Conservation (phyloP, 2,797 vertebrate species). For the Xiphorhynchus erythropygius region DNA sequence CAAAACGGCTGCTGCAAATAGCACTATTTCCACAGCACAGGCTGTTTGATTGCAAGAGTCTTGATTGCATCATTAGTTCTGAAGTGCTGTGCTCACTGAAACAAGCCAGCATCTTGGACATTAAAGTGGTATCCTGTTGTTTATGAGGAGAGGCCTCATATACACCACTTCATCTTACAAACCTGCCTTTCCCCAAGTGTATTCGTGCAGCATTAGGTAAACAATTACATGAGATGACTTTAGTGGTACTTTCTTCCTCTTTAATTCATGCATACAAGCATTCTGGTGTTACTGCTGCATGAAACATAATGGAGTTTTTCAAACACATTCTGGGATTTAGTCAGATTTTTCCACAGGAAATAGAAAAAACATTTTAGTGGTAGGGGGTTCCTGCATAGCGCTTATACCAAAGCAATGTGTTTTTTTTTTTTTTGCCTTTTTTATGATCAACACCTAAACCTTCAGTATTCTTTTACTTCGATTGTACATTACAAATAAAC, state of each 20-base stretch:
- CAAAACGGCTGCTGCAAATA: conserved; percentile 79
- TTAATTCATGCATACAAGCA: conserved; percentile 74
- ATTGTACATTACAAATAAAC: conserved; percentile 25
- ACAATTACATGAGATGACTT: conserved; percentile 82
- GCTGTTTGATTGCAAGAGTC: conserved; percentile 87
- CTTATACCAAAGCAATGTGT: conserved; percentile 20
- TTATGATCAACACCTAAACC: conserved; percentile 34
- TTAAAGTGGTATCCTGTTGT: conserved; percentile 87
- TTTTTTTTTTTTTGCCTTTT: background rate
- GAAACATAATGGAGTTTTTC: conserved; percentile 74
- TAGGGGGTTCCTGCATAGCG: conserved; percentile 38
- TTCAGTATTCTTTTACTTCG: background rate
- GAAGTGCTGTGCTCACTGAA: conserved; percentile 88
- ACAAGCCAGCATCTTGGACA: conserved; percentile 87
- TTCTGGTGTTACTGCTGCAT: conserved; percentile 74
- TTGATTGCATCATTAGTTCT: conserved; percentile 90
- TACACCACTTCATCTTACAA: conserved; percentile 84
- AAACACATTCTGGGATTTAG: conserved; percentile 64
- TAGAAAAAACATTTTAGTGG: conserved; percentile 53
- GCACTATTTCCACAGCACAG: conserved; percentile 80
- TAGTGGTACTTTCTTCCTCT: conserved; percentile 75
- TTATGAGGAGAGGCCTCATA: conserved; percentile 84
- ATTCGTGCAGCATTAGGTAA: conserved; percentile 83
- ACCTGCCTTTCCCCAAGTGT: conserved; percentile 82
- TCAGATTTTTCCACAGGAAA: conserved; percentile 70